Conservation (phyloP, 2,888 invertebrate species). For the Timandra comae region DNA sequence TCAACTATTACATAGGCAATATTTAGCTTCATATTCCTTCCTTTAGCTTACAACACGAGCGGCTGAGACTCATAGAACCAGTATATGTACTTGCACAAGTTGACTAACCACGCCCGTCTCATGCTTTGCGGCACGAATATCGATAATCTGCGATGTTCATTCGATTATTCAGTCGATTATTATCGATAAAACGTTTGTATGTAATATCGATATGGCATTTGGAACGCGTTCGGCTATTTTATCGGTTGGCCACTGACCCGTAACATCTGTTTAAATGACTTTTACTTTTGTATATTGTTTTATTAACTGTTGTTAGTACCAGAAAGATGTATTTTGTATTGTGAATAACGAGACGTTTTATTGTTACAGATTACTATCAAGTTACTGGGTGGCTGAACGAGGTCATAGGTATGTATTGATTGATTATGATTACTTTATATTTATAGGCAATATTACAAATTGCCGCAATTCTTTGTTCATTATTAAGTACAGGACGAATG, state of each 20-base stretch:
- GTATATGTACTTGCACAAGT: conserved; percentile 40
- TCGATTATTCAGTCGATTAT: conserved; percentile 20
- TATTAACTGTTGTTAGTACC: not conserved
- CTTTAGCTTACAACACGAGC: conserved; percentile 32
- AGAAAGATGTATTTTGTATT: not conserved
- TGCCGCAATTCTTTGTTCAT: no score
- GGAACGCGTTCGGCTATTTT: conserved; percentile 35
- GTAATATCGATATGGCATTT: conserved; percentile 43
- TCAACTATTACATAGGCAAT: conserved; percentile 23
- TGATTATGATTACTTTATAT: no score
- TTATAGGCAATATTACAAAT: no score
- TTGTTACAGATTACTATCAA: conserved; percentile 57
- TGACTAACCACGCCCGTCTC: conserved; percentile 42
- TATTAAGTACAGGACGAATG: no score
- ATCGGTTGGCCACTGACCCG: conserved; percentile 44
- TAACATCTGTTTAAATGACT: conserved; percentile 36
- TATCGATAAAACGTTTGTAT: conserved; percentile 34
- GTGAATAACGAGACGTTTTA: conserved; percentile 11
- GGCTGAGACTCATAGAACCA: conserved; percentile 35
- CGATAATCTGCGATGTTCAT: conserved; percentile 29
- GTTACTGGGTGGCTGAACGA: conserved; percentile 62
- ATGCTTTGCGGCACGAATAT: conserved; percentile 26
- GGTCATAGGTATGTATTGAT: conserved; percentile 46
- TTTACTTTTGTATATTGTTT: conserved; percentile 25
- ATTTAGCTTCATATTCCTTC: conserved; percentile 42